phyloP scores from a whole-genome alignment of 2,888 invertebrate genomes.

The Himalopsyche kuldschensis region DNA sequence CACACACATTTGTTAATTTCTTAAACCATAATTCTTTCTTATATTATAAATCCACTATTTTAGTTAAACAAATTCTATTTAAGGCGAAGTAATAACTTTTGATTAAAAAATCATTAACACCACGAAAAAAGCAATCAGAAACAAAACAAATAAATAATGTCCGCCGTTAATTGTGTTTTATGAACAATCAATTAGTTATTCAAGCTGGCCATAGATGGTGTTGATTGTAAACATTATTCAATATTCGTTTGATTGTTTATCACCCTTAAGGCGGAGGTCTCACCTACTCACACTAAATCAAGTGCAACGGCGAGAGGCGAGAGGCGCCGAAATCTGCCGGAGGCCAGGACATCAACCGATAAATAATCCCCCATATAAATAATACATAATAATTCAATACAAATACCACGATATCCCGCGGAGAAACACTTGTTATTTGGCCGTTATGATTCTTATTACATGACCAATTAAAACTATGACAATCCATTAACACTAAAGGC shows the following conservation, averaged over 20 bases:
- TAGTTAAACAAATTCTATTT: too few relatives aligned
- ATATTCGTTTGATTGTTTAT: constrained; percentile 1
- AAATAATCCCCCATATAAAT: background rate
- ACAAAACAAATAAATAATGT: constrained; percentile 1
- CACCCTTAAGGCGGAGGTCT: constrained; percentile 1
- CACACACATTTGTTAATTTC: too few relatives aligned
- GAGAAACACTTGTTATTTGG: background rate
- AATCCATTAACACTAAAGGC: background rate
- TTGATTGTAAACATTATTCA: constrained; percentile 1
- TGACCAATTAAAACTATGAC: background rate
- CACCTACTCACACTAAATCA: background rate
- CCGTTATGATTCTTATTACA: background rate
- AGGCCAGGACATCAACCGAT: background rate
- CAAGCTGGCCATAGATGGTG: background rate
- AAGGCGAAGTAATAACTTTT: background rate
- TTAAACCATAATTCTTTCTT: too few relatives aligned
- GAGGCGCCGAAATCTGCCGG: background rate
- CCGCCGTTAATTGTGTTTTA: background rate
- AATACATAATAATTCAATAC: background rate
- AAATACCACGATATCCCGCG: background rate
- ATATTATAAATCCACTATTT: too few relatives aligned
- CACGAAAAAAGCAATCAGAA: background rate
- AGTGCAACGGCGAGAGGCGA: background rate
- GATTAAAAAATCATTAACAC: background rate
- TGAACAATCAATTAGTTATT: background rate